Conservation (phyloP, 2,888 invertebrate genomes). For the Nasonovia ribisnigri region DNA sequence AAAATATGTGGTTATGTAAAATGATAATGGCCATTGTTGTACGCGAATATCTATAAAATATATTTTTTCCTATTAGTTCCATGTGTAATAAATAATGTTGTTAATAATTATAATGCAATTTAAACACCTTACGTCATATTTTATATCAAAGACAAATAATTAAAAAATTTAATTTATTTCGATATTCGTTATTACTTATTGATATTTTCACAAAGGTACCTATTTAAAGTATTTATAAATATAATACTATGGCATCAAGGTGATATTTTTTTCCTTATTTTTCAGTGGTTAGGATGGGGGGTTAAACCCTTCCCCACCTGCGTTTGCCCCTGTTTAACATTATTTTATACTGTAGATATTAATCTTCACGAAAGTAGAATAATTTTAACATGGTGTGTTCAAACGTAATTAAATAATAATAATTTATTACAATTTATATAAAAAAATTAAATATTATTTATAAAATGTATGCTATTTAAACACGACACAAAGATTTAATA, state of each 20-base stretch:
- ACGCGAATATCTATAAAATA: conserved; percentile 18
- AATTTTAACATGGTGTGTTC: neutral
- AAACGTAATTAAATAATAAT: neutral
- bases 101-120: neutral
- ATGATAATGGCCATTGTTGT: conserved; percentile 13
- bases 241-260: too few relatives aligned
- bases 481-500: neutral
- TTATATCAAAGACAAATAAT: neutral
- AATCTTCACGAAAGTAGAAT: neutral
- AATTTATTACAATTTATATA: neutral
- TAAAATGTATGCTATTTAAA: neutral
- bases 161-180: neutral
- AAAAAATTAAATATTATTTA: neutral
- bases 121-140: neutral
- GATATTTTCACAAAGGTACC: neutral
- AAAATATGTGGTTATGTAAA: neutral
- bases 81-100: neutral
- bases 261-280: too few relatives aligned
- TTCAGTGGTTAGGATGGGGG: too few relatives aligned
- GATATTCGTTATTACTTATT: neutral
- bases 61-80: conserved; percentile 28
- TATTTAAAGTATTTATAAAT: neutral
- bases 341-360: too few relatives aligned
- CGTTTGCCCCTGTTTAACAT: too few relatives aligned
- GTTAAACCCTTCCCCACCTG: too few relatives aligned